Conservation (phyloP, 2,888 invertebrate genomes). For the Drosophila monieri region DNA sequence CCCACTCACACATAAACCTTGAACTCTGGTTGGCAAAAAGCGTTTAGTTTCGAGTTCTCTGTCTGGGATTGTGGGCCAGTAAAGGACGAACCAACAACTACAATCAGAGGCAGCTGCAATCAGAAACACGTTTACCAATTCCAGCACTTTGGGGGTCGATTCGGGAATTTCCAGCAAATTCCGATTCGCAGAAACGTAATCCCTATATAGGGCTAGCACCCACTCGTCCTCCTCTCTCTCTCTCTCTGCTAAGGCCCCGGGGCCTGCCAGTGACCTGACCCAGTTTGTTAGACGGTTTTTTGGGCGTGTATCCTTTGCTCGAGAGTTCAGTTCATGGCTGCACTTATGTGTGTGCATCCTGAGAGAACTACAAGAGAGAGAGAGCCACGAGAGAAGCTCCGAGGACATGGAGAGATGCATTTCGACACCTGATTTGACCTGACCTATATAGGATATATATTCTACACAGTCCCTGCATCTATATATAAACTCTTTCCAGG, state of each 20-base stretch:
- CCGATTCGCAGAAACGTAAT: constrained; percentile 46
- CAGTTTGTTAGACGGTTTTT: constrained; percentile 70
- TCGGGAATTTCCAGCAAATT: constrained; percentile 70
- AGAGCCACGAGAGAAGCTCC: constrained; percentile 15
- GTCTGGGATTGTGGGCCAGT: constrained; percentile 24
- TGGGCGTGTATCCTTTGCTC: constrained; percentile 75
- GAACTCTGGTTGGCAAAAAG: constrained; percentile 58
- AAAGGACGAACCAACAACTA: background rate
- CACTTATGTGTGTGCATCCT: constrained; percentile 46
- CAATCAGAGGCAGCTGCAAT: constrained; percentile 43
- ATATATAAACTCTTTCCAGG: constrained; percentile 11
- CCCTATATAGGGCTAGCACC: background rate
- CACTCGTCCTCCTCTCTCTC: background rate
- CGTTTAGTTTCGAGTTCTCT: constrained; percentile 32
- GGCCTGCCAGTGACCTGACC: constrained; percentile 69
- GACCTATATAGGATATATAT: constrained; percentile 33
- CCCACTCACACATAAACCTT: constrained; percentile 63
- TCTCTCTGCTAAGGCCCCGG: background rate
- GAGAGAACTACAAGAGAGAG: constrained; percentile 9
- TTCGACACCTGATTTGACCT: constrained; percentile 43
- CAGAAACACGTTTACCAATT: constrained; percentile 65
- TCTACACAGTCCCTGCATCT: too few species aligned
- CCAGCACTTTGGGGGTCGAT: constrained; percentile 50
- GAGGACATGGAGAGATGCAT: constrained; percentile 8
- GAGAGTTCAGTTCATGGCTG: constrained; percentile 74